phyloP scores from a whole-genome alignment of 53 echinoderm and acorn worm species.

The Patiria pectinifera region DNA sequence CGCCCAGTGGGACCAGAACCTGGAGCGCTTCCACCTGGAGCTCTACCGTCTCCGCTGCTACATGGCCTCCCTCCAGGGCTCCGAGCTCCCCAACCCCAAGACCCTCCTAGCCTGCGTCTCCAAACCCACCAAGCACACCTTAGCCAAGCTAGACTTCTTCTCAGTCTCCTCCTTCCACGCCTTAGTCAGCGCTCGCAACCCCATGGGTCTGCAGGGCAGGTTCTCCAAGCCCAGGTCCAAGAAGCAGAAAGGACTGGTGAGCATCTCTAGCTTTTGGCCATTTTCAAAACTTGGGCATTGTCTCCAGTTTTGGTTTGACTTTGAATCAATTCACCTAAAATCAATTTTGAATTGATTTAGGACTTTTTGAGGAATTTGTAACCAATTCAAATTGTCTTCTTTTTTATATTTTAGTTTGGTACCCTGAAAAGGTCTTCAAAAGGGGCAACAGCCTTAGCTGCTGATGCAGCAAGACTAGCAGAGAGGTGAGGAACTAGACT shows the following conservation, averaged over 20 bases:
- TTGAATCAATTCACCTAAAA: neutral
- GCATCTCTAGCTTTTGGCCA: conserved; percentile 4
- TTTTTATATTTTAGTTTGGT: conserved; percentile 72
- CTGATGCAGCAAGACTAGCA: conserved; percentile 37
- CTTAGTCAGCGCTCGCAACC: conserved; percentile 91
- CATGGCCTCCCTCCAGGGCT: conserved; percentile 90
- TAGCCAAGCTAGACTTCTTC: conserved; percentile 91
- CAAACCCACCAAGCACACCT: conserved; percentile 85
- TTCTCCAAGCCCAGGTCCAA: conserved; percentile 92
- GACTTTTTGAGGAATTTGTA: neutral
- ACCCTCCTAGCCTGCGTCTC: conserved; percentile 89
- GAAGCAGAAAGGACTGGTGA: conserved; percentile 88
- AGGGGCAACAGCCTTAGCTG: conserved; percentile 42
- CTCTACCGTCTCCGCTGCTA: conserved; percentile 93
- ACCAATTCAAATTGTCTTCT: neutral
- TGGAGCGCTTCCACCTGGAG: conserved; percentile 93
- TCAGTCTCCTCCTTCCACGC: conserved; percentile 97
- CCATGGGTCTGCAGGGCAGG: conserved; percentile 85
- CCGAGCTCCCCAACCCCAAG: conserved; percentile 99
- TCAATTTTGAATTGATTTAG: neutral
- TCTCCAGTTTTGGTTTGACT: neutral
- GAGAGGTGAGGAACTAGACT: conserved; percentile 66
- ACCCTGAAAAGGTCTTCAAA: conserved; percentile 70
- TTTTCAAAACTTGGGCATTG: too few species aligned
- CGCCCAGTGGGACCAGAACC: conserved; percentile 94